phyloP scores from a whole-genome alignment of 2,113 vertebrate species.

The Pithys albifrons region DNA sequence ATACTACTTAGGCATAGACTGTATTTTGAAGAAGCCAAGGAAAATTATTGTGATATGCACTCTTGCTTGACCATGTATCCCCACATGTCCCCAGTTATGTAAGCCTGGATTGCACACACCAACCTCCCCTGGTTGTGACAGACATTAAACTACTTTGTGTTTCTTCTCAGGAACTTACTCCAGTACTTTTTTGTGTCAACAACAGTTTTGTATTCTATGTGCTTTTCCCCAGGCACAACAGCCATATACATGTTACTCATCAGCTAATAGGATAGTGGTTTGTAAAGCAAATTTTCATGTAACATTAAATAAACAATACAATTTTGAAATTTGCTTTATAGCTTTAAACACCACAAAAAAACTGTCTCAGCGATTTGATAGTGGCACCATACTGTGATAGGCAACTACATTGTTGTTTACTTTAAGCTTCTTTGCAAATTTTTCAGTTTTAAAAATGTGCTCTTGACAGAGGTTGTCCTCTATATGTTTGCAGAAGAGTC shows the following conservation, averaged over 20 bases:
- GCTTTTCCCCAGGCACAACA: neutral
- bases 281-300: neutral
- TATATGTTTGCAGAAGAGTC: neutral
- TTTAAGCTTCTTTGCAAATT: neutral
- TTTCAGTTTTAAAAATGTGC: neutral
- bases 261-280: neutral
- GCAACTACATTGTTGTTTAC: neutral
- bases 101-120: neutral
- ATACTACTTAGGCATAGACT: neutral
- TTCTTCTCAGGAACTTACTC: neutral
- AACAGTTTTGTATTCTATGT: neutral
- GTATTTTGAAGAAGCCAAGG: neutral
- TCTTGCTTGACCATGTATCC: neutral
- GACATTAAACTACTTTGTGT: conserved; percentile 58
- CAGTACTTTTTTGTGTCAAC: neutral
- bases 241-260: neutral
- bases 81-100: neutral
- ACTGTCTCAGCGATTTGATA: neutral
- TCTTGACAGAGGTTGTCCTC: neutral
- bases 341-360: neutral
- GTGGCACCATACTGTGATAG: neutral
- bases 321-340: neutral
- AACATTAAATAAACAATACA: neutral
- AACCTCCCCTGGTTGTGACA: conserved; percentile 73
- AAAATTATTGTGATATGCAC: neutral